A percentile compares a stretch with the other conserved stretches of the same genome.
Evolutionary conservation across 2,888 invertebrate genomes (phyloP).

Genomic region (Hyposoter didymator): DNA sequence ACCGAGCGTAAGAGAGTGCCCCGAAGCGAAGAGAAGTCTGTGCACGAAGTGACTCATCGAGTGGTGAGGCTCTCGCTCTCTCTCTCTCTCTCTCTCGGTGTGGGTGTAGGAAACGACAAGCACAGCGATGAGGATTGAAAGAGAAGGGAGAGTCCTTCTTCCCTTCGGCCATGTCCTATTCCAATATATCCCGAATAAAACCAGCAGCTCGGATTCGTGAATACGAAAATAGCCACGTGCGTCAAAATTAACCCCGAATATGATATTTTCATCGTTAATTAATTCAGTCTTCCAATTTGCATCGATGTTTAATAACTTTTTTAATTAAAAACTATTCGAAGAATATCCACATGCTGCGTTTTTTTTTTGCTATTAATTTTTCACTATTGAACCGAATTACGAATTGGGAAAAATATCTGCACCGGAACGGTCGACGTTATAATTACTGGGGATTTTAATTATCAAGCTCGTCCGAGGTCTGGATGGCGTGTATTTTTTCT

Average conservation of each 20-base stretch:
- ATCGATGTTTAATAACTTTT: constrained; percentile 1
- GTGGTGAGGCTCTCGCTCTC: constrained; percentile 34
- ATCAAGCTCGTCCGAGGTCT: not conserved
- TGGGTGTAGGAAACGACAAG: constrained; percentile 72
- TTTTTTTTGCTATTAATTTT: not conserved
- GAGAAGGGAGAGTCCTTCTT: not conserved
- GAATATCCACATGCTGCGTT: not conserved
- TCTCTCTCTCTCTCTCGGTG: constrained; percentile 13
- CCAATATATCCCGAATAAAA: not conserved
- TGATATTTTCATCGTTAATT: not conserved
- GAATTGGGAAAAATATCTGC: not conserved
- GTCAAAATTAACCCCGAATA: not conserved
- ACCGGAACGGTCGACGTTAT: not conserved
- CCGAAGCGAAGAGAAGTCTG: constrained; percentile 61
- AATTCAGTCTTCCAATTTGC: not conserved
- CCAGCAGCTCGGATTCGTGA: constrained; percentile 14
- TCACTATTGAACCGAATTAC: not conserved
- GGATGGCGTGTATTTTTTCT: not conserved
- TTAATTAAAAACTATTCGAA: not conserved
- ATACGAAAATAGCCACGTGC: not conserved
- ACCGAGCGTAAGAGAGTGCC: constrained; percentile 63
- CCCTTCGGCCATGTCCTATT: constrained; percentile 25
- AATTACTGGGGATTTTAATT: constrained; percentile 7
- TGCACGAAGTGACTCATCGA: constrained; percentile 76
- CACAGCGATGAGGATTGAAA: constrained; percentile 25